Conservation (phyloP, 2,888 invertebrate genomes). For the Euclidia mi region DNA sequence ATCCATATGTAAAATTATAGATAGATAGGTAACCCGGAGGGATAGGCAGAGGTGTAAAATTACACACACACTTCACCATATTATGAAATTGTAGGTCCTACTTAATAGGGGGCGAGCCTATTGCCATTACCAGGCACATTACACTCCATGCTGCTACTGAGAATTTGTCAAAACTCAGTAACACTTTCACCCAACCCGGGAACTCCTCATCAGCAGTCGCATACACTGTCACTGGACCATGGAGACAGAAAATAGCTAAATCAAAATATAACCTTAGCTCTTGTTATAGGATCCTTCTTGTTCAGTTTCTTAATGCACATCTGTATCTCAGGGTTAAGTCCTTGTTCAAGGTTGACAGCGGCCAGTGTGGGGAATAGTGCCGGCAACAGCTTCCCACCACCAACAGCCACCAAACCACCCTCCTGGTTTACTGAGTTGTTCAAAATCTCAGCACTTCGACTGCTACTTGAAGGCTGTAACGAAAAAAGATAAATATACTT, state of each 20-base stretch:
- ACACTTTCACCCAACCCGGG: too few relatives aligned
- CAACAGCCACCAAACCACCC: slow-evolving; percentile 42
- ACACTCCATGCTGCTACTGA: too few relatives aligned
- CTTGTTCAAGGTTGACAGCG: slow-evolving; percentile 90
- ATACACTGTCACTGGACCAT: too few relatives aligned
- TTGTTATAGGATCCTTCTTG: slow-evolving; percentile 97
- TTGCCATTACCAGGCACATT: too few relatives aligned
- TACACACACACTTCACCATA: too few relatives aligned
- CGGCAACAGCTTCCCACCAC: slow-evolving; percentile 62
- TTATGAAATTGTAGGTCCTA: too few relatives aligned
- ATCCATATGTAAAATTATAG: too few relatives aligned
- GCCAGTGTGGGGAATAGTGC: slow-evolving; percentile 75
- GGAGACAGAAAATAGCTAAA: neutral
- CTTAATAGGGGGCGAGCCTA: too few relatives aligned
- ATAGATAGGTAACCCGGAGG: too few relatives aligned
- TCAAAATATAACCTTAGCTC: slow-evolving; percentile 92
- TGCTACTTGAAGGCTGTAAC: slow-evolving; percentile 96
- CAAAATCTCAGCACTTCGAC: slow-evolving; percentile 96
- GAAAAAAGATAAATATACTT: neutral
- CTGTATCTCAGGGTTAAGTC: slow-evolving; percentile 93
- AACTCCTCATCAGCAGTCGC: too few relatives aligned
- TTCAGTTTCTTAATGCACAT: slow-evolving; percentile 95
- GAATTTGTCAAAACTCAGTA: too few relatives aligned
- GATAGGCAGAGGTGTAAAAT: too few relatives aligned
- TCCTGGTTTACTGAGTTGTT: slow-evolving; percentile 77